Percentiles rank a stretch among this genome's conserved stretches.
Evolutionary conservation across 2,797 vertebrate species (phyloP).

Genomic region (Cirrhinus mrigala): DNA sequence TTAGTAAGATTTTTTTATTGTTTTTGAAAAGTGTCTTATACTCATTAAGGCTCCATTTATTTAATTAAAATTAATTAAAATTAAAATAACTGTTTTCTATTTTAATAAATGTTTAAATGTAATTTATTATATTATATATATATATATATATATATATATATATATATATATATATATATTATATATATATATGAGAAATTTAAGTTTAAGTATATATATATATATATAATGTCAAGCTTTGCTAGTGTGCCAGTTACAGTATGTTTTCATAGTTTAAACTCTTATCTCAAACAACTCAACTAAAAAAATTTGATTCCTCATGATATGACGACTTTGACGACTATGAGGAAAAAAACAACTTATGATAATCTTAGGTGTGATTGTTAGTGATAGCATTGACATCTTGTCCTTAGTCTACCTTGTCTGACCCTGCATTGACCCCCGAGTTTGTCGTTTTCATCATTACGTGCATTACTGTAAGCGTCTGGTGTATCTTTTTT

Average conservation of each 20-base stretch:
- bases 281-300: not conserved
- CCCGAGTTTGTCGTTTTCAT: constrained; percentile 52
- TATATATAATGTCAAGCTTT: fast-evolving
- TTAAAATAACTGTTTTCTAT: not conserved
- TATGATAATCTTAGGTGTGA: not conserved
- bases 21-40: no score
- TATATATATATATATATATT: no score
- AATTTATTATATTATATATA: not conserved
- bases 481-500: constrained; percentile 66
- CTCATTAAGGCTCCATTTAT: no score
- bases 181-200: no score
- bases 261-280: not conserved
- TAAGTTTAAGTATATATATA: no score
- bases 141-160: no score
- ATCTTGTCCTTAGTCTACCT: not conserved
- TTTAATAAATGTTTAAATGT: not conserved
- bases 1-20: no score
- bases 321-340: not conserved
- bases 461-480: constrained; percentile 62
- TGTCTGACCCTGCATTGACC: constrained; percentile 23
- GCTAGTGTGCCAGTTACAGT: not conserved
- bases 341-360: not conserved
- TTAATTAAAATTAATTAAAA: no score
- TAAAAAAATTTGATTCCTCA: not conserved
- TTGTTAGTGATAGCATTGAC: not conserved